Conservation (phyloP, 23 tunicate species). For the Oikopleura vanhoeffeni region DNA sequence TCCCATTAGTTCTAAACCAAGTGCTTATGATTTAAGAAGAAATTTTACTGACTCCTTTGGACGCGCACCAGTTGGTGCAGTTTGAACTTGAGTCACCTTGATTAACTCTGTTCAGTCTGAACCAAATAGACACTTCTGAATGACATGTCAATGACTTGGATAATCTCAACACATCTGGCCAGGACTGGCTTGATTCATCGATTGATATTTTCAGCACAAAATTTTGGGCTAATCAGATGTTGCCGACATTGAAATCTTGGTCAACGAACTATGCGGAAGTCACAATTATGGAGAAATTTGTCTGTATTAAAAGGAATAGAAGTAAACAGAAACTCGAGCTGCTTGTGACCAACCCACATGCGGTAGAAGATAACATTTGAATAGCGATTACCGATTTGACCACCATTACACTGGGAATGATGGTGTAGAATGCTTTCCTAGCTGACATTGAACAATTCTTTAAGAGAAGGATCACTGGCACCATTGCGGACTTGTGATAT, state of each 20-base stretch:
- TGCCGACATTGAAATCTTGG: not conserved
- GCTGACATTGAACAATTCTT: not conserved
- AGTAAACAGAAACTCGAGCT: not conserved
- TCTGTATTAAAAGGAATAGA: not conserved
- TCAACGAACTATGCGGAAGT: not conserved
- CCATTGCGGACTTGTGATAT: too few species aligned
- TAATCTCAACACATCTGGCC: not conserved
- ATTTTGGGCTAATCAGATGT: not conserved
- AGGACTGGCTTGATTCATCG: not conserved
- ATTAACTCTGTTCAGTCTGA: not conserved
- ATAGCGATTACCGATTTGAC: not conserved
- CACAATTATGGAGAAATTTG: not conserved
- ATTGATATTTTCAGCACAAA: not conserved
- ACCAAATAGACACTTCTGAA: not conserved
- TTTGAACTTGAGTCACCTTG: not conserved
- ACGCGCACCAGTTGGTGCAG: not conserved
- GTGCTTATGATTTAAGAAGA: not conserved
- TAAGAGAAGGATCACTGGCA: too few species aligned
- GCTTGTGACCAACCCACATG: not conserved
- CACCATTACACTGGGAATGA: not conserved
- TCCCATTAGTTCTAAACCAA: too few species aligned
- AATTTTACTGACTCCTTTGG: not conserved
- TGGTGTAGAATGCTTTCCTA: not conserved
- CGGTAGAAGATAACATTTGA: not conserved
- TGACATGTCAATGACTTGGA: not conserved